phyloP scores from a whole-genome alignment of 2,113 vertebrate genomes.

The Urocitellus parryii region DNA sequence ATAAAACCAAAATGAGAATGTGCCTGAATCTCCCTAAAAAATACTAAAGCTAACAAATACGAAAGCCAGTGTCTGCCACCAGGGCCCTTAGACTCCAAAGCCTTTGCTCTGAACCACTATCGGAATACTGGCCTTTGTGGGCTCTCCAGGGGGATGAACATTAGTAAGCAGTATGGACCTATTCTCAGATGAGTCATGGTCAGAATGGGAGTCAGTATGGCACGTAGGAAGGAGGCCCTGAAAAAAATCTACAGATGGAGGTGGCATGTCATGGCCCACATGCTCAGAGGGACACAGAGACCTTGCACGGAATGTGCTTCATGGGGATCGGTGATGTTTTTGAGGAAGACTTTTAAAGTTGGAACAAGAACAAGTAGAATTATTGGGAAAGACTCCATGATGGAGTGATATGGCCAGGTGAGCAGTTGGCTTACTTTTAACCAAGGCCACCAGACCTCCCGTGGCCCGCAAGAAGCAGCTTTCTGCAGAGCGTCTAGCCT shows the following conservation, averaged over 20 bases:
- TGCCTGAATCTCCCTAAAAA: background rate
- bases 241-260: background rate
- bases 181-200: background rate
- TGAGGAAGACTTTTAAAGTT: background rate
- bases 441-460: too few species aligned
- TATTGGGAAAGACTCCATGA: background rate
- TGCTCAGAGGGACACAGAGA: background rate
- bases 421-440: background rate
- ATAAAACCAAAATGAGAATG: fast-evolving
- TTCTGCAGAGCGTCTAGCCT: too few species aligned
- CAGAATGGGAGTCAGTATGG: background rate
- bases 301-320: background rate
- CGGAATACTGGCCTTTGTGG: background rate
- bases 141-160: background rate
- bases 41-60: too few species aligned
- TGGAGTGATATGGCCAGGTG: background rate
- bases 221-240: background rate
- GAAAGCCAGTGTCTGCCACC: background rate
- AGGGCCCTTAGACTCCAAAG: background rate
- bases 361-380: background rate
- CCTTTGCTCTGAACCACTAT: background rate
- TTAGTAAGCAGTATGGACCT: too few species aligned
- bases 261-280: fast-evolving
- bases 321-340: background rate
- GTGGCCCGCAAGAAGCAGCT: background rate